Base-by-base conservation (phyloP, 2,113 vertebrate genomes). In the Prinia subflava region DNA sequence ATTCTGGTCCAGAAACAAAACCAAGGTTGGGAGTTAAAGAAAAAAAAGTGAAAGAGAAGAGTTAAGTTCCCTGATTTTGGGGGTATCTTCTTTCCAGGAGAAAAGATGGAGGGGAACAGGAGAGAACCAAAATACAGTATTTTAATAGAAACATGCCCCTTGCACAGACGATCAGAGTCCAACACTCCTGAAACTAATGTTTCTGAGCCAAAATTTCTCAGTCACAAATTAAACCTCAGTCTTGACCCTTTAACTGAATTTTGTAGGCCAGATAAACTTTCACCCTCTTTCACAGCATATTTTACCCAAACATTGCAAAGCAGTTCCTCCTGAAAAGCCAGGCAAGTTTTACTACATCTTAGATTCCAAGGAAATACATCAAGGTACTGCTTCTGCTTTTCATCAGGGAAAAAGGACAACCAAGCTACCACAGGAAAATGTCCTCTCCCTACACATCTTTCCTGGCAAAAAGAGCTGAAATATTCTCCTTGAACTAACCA, bases 1-100 rank as follows among this genome's bases (percentile, higher is more conserved):
- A 71, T 90, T 90, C 73, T 49, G 5, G 60, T 86, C 53, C 56
- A 81, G 59, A 86, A 79, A 74, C 13, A 77, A 89, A 78, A 37
- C 7, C 18, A 75, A 92, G 17, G 9, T 71, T 91, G 14, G 14
- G 13, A 87, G 31, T 33, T 63, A 86, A 89, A 71, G 12, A 8
- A 39, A 59, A 74, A 74, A 79, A 37, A 24, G 12, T 57, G 15
- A 73, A 89, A 62, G 21, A 76, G 18, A 65, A 81, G 28, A 73
- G 6, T 14, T 42, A 50, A 81, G 23, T 82, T 81, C 10, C 23
- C 16, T 75, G 21, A 30, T 17, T 81, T 78, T 55, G 52, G 37
- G 47, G 10, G 9, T 23, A 35, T 16, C 56, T 67, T n/a, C 27
- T 60, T 91, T 76, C 28, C 24, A 67, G 55, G 7, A 63, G 52